These are phyloP conservation scores for Ophioninae sp. DNA, from an alignment of 2,888 invertebrate species.

Conservation along the genomic window DNA sequence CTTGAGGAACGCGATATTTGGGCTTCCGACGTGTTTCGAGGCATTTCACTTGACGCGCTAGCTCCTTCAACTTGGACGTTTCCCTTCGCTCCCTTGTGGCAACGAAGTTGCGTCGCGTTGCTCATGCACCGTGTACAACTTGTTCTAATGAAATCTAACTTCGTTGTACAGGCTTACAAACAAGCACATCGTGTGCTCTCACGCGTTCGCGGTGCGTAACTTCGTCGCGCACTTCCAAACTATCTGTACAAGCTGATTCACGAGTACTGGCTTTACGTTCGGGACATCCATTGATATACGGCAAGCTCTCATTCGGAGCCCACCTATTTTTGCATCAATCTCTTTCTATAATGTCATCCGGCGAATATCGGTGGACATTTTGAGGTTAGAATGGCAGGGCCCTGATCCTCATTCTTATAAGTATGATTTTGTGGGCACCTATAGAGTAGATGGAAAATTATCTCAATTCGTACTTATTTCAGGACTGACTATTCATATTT, in stretches of 20 bases:
- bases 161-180: conserved; percentile 29
- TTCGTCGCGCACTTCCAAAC: conserved; percentile 10
- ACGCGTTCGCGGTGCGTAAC: conserved; percentile 11
- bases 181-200: conserved; percentile 22
- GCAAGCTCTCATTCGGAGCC: no score
- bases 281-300: no score
- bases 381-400: no score
- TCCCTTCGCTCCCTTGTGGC: conserved; percentile 4
- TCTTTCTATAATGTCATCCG: no score
- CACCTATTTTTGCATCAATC: no score
- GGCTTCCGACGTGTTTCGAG: conserved; percentile 14
- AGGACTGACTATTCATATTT: background rate
- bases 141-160: conserved; percentile 62
- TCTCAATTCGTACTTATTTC: background rate
- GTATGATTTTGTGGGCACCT: no score
- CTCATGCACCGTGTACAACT: conserved; percentile 31
- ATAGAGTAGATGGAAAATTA: background rate
- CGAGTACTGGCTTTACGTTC: background rate
- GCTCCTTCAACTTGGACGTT: conserved; percentile 32
- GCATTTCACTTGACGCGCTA: conserved; percentile 20
- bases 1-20: conserved; percentile 20
- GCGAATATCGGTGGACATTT: no score
- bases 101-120: conserved; percentile 48
- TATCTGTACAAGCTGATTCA: background rate
- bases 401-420: no score